Percentiles rank a stretch among this genome's conserved stretches.
Conservation (phyloP, 1,140 invertebrate genomes). For the Drosophila suzukii region DNA sequence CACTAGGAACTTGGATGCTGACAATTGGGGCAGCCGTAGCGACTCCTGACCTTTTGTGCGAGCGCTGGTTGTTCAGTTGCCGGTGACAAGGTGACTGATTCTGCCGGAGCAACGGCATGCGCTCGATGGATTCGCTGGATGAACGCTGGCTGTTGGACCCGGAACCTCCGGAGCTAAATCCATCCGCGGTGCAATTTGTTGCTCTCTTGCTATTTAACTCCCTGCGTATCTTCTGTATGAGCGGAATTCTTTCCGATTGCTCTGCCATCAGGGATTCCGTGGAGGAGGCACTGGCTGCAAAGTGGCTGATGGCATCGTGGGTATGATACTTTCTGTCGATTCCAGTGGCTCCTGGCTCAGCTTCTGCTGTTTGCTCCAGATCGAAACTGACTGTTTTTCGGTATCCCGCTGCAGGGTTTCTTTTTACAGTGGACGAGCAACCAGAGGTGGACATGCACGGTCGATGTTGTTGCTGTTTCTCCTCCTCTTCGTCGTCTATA, state of each 20-base stretch:
- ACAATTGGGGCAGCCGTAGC: conserved; percentile 36
- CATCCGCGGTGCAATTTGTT: conserved; percentile 59
- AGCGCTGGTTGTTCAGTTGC: conserved; percentile 71
- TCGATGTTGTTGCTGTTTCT: conserved; percentile 45
- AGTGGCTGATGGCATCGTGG: conserved; percentile 78
- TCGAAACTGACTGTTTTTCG: conserved; percentile 84
- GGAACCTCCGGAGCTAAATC: conserved; percentile 69
- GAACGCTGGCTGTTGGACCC: conserved; percentile 79
- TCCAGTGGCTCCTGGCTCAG: conserved; percentile 11
- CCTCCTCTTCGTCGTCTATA: conserved; percentile 80
- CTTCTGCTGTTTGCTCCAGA: conserved; percentile 61
- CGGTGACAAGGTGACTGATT: conserved; percentile 49
- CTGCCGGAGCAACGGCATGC: conserved; percentile 70
- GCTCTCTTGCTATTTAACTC: conserved; percentile 76
- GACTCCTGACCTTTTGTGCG: conserved; percentile 74
- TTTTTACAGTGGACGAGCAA: conserved; percentile 32
- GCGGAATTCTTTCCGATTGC: conserved; percentile 58
- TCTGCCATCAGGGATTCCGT: conserved; percentile 61
- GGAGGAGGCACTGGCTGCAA: conserved; percentile 50
- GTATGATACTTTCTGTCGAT: conserved; percentile 81
- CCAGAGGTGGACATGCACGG: conserved; percentile 40
- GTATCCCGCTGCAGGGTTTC: conserved; percentile 55
- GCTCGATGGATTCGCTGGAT: conserved; percentile 77
- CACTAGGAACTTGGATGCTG: conserved; percentile 80
- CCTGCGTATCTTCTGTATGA: conserved; percentile 77